Evolutionary conservation across 2,797 vertebrate species (phyloP).

Genomic region (Poecilia gillii): DNA sequence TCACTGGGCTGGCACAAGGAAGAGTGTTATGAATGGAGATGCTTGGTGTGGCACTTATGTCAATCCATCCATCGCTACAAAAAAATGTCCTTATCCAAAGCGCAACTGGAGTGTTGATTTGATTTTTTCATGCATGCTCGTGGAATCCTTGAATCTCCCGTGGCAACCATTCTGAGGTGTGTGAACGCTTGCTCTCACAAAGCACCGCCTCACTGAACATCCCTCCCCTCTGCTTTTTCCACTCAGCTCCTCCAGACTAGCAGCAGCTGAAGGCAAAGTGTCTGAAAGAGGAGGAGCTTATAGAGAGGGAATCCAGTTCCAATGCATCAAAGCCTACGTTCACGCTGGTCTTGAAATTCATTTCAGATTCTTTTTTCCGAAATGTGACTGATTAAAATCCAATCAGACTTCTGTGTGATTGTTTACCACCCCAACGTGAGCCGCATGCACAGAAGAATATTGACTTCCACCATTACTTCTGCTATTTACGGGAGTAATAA

Average conservation of each 20-base stretch:
- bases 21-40: conserved; percentile 14
- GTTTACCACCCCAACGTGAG: neutral
- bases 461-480: neutral
- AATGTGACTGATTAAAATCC: neutral
- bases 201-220: too few relatives aligned
- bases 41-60: neutral
- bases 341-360: neutral
- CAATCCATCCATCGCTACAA: neutral
- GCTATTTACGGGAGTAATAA: neutral
- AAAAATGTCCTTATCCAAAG: neutral
- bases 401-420: neutral
- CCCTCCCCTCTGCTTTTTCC: too few relatives aligned
- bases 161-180: too few relatives aligned
- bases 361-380: neutral
- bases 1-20: conserved; percentile 4
- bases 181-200: too few relatives aligned
- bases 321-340: neutral
- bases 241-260: too few relatives aligned
- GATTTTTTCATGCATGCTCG: too few relatives aligned
- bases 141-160: too few relatives aligned
- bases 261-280: neutral
- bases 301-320: neutral
- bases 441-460: neutral
- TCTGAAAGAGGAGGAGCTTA: neutral
- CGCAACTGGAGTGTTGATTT: too few relatives aligned